Conservation (phyloP, 2,888 invertebrate species). For the Mesopsocus fuscifrons region DNA sequence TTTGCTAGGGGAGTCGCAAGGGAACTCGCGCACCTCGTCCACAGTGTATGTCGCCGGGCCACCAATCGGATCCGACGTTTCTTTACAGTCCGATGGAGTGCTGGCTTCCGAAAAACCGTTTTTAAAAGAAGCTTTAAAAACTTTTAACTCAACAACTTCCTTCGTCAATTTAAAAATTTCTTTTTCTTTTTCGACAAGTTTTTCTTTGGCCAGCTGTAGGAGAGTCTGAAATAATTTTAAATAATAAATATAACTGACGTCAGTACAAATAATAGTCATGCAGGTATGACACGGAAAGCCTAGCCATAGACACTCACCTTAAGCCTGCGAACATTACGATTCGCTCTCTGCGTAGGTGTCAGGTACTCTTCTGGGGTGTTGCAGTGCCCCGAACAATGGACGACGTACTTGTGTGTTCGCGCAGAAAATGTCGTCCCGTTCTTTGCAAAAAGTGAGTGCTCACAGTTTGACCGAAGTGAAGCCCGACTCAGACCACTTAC, state of each 20-base stretch:
- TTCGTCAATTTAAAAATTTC: conserved; percentile 59
- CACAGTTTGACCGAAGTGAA: conserved; percentile 61
- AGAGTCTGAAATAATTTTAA: conserved; percentile 29
- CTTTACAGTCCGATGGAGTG: conserved; percentile 53
- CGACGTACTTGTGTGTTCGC: conserved; percentile 55
- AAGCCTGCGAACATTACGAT: conserved; percentile 56
- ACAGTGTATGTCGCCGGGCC: conserved; percentile 31
- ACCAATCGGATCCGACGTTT: conserved; percentile 33
- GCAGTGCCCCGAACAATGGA: conserved; percentile 66
- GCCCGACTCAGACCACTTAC: conserved; percentile 23
- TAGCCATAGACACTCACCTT: conserved; percentile 27
- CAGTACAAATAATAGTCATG: no score
- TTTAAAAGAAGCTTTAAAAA: conserved; percentile 59
- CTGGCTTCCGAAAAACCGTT: conserved; percentile 63
- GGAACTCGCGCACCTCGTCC: conserved; percentile 19
- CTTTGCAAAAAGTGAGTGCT: conserved; percentile 46
- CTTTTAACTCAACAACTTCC: conserved; percentile 59
- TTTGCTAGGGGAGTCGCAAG: conserved; percentile 19
- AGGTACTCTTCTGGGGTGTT: conserved; percentile 64
- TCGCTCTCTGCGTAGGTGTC: conserved; percentile 73
- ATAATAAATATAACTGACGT: no score
- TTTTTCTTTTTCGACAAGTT: conserved; percentile 61
- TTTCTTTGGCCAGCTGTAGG: conserved; percentile 50
- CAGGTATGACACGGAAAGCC: no score
- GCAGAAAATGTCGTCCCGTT: conserved; percentile 52